Evolutionary conservation across 2,113 vertebrate species (phyloP), one percentile per base, ranked within the genome.

Genomic region (Barbus barbus): DNA sequence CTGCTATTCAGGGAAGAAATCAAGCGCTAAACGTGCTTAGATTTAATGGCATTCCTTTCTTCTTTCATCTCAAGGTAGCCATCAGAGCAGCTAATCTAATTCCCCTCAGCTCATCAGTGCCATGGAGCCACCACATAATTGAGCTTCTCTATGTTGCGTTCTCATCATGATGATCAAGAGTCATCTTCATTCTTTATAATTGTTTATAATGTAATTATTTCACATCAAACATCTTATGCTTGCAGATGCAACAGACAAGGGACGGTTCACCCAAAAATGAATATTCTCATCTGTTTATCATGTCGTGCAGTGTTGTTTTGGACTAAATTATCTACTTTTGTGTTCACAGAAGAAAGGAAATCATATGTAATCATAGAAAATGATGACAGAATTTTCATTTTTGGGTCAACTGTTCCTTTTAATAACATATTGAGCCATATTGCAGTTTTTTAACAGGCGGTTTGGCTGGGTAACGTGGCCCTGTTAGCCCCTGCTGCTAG

Each of bases 21-120:
- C 46, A 65, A 33, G n/a, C 38, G n/a, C 38, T 74, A n/a, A 81
- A 69, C 28, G 71, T n/a, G 9, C 36, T 18, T 74, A 22, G 33
- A 26, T 33, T 65, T 28, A 44, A 75, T 75, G 13, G 46, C 4
- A 26, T 60, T 79, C 48, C 67, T 36, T 71, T 44, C 18, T 33
- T 71, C 33, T 56, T 48, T 85, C 38, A 38, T 73, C 33, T 71
- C 36, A 73, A 76, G 76, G 38, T 46, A 79, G 67, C 72, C 44
- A 58, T 76, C 51, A 79, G 36, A 79, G 11, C 36, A 41, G n/a
- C 77, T 79, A 44, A 63, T 79, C 22, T 61, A 44, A 63, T 79
- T 63, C 22, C 36, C 36, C 56, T 44, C 56, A 63, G 13, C n/a
- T 24, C 36, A 9, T 56, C 74, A 77, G 46, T 77, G 46, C 48